Conservation (phyloP, 2,113 vertebrate genomes). For the Puntigrus tetrazona region DNA sequence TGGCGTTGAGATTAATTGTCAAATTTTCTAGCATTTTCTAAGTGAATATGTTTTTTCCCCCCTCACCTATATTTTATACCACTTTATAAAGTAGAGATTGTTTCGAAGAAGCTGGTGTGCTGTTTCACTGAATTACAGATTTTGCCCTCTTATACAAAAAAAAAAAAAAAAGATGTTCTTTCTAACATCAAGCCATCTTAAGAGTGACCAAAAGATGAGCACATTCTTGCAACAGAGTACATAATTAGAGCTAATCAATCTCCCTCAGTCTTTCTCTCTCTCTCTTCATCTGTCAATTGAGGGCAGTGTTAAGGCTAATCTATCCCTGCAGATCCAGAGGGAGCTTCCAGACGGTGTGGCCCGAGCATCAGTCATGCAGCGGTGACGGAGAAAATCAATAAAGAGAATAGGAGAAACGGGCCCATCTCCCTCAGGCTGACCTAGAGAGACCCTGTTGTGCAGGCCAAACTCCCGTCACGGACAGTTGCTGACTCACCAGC, state of each 20-base stretch:
- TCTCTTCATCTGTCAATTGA: not conserved
- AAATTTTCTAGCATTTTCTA: not conserved
- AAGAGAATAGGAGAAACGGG: not conserved
- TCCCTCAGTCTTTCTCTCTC: conserved; percentile 24
- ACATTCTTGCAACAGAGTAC: conserved; percentile 15
- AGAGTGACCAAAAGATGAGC: conserved; percentile 6
- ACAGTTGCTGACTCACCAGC: conserved; percentile 17
- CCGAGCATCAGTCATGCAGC: conserved; percentile 26
- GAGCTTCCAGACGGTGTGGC: conserved; percentile 6
- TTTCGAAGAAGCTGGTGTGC: no score
- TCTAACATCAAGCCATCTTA: not conserved
- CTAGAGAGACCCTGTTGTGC: conserved; percentile 6
- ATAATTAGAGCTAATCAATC: conserved; percentile 49
- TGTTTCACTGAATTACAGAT: not conserved
- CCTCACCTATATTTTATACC: not conserved
- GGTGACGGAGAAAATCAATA: conserved; percentile 28
- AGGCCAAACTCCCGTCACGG: not conserved
- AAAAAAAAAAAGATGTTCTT: not conserved
- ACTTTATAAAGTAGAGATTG: no score
- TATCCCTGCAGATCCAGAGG: conserved; percentile 30
- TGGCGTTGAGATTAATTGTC: not conserved
- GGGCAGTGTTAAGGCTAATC: conserved; percentile 34
- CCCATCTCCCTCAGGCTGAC: conserved; percentile 8
- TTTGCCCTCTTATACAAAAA: no score
- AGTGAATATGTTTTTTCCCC: not conserved